Evolutionary conservation across 1,140 invertebrate species (phyloP), one percentile per base, ranked within the genome.

Genomic region (Halictus rubicundus): DNA sequence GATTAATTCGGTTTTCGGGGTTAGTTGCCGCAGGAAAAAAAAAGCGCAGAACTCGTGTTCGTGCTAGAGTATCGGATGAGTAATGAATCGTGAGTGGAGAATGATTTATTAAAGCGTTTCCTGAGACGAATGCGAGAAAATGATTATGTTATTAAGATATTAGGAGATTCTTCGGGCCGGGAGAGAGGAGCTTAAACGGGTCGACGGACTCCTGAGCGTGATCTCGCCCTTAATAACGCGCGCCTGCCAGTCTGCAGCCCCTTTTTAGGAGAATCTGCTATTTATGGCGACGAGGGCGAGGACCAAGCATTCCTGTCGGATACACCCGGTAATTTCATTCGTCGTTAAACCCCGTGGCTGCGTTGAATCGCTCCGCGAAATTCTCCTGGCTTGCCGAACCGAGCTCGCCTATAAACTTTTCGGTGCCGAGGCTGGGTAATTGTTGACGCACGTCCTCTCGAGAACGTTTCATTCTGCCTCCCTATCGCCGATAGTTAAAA

Each of bases 321-420:
- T 83, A 80, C 64, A 80, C 60, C 78, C 82, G 59, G 68, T 84
- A 77, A 80, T 85, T 85, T 84, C 68, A 75, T 76, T 76, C 68
- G 49, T 42, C 82, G 78, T 84, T 84, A 73, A 84, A 80, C 39
- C 52, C 49, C 70, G 19, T 59, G 52, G 23, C 72, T 49, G 68
- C 32, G 27, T 68, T 32, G 68, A 80, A 85, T 63, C 72, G 42
- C 25, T 6, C 63, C 59, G 68, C n/a, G 54, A 68, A 63, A 78
- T 59, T 72, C 52, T 23, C 63, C 68, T 39, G 32, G 16, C 39
- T 25, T 14, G 27, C 21, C 71, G 42, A 12, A 37, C n/a, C 46
- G 39, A 39, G 21, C 23, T 54, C 61, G 42, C 39, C 57, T 84
- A 71, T 75, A 84, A 79, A 84, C 65, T 80, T 83, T 27, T 10